phyloP scores from a whole-genome alignment of 1,140 invertebrate genomes.

The Drosophila sulfurigaster region DNA sequence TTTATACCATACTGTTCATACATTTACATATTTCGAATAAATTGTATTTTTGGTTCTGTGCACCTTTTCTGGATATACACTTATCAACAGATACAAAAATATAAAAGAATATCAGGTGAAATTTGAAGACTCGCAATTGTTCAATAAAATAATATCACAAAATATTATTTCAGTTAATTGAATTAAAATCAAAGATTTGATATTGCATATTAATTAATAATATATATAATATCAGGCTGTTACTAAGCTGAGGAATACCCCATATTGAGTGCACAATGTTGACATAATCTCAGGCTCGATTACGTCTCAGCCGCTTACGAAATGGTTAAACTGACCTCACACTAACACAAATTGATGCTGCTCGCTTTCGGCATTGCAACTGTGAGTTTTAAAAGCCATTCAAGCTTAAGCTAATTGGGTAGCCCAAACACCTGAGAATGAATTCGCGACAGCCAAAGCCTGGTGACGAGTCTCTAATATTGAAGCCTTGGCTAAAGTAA shows the following conservation, averaged over 20 bases:
- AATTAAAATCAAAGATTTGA: too few relatives aligned
- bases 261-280: constrained; percentile 12
- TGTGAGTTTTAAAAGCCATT: constrained; percentile 52
- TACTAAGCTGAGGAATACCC: constrained; percentile 8
- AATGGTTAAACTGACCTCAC: constrained; percentile 44
- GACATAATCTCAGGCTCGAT: constrained; percentile 48
- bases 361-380: constrained; percentile 37
- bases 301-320: constrained; percentile 20
- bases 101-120: too few relatives aligned
- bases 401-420: constrained; percentile 60
- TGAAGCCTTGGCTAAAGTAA: constrained; percentile 5
- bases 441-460: constrained; percentile 9
- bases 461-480: neutral
- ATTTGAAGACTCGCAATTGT: too few relatives aligned
- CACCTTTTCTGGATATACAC: too few relatives aligned
- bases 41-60: too few relatives aligned
- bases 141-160: too few relatives aligned
- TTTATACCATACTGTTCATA: too few relatives aligned
- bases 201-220: too few relatives aligned
- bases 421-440: constrained; percentile 65
- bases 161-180: too few relatives aligned
- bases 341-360: constrained; percentile 53
- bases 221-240: neutral
- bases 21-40: too few relatives aligned
- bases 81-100: too few relatives aligned